These are phyloP conservation scores for Plusia festucae DNA, from an alignment of 2,888 invertebrate genomes.

Conservation along the genomic window DNA sequence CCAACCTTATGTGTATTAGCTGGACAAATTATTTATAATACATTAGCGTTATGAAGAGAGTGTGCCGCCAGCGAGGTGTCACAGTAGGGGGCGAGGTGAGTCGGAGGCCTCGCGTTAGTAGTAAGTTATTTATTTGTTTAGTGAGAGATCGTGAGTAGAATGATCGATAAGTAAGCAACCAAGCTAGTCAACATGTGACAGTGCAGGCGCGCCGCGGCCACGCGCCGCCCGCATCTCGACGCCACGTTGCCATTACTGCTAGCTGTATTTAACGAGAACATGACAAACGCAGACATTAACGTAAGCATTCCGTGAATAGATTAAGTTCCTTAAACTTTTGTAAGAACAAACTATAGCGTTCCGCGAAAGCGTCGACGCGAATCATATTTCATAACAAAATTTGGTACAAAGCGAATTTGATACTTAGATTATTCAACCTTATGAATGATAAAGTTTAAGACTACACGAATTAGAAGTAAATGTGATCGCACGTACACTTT, in stretches of 20 bases:
- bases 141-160: slow-evolving; percentile 81
- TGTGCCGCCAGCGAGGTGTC: slow-evolving; percentile 71
- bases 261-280: slow-evolving; percentile 72
- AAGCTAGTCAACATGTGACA: slow-evolving; percentile 86
- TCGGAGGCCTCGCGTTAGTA: slow-evolving; percentile 73
- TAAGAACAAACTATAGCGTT: slow-evolving; percentile 54
- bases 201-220: slow-evolving; percentile 59
- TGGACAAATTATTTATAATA: slow-evolving; percentile 87
- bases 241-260: slow-evolving; percentile 84
- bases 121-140: slow-evolving; percentile 88
- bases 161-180: slow-evolving; percentile 83
- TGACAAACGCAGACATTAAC: slow-evolving; percentile 69
- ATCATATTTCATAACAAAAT: slow-evolving; percentile 66
- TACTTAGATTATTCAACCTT: slow-evolving; percentile 73
- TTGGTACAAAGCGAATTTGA: slow-evolving; percentile 86
- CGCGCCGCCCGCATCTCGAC: slow-evolving; percentile 62
- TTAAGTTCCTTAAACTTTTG: slow-evolving; percentile 68
- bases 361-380: slow-evolving; percentile 37
- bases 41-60: slow-evolving; percentile 69
- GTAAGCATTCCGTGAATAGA: slow-evolving; percentile 62
- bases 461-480: slow-evolving; percentile 74
- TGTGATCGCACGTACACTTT: slow-evolving; percentile 82
- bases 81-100: slow-evolving; percentile 74
- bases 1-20: slow-evolving; percentile 79
- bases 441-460: slow-evolving; percentile 68